phyloP scores from a whole-genome alignment of 2,113 vertebrate species.

The Albula goreensis region DNA sequence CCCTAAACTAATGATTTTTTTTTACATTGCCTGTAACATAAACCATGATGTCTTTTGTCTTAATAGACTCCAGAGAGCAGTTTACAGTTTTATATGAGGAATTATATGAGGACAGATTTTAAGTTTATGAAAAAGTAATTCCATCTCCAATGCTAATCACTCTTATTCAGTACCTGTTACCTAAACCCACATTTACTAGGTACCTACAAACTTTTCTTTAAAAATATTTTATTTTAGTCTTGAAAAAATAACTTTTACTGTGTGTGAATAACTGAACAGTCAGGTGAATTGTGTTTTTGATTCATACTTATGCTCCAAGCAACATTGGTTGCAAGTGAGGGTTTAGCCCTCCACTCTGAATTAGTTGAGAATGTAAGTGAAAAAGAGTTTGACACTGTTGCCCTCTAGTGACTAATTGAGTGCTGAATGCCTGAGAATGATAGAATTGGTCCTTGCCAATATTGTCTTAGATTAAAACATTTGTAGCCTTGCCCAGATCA shows the following conservation, averaged over 20 bases:
- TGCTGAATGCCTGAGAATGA: neutral
- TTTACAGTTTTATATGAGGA: too few species aligned
- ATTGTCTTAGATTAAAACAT: neutral
- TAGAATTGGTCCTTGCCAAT: neutral
- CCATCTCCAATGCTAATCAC: too few species aligned
- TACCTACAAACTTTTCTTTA: neutral
- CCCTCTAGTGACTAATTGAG: neutral
- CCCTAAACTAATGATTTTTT: too few species aligned
- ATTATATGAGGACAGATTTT: neutral
- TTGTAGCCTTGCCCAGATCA: neutral
- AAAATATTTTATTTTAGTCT: too few species aligned
- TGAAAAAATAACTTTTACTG: neutral
- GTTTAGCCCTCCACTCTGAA: neutral
- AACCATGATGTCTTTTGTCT: too few species aligned
- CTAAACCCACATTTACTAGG: neutral
- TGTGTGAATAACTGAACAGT: neutral
- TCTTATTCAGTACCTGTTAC: neutral
- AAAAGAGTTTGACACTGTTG: neutral
- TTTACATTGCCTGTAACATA: too few species aligned
- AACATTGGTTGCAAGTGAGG: neutral
- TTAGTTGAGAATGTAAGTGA: neutral
- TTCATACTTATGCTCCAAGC: neutral
- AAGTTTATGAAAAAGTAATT: too few species aligned
- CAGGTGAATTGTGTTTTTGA: neutral
- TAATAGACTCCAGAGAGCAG: too few species aligned